Conservation (phyloP, 2,888 invertebrate genomes). For the Melanophora roralis region DNA sequence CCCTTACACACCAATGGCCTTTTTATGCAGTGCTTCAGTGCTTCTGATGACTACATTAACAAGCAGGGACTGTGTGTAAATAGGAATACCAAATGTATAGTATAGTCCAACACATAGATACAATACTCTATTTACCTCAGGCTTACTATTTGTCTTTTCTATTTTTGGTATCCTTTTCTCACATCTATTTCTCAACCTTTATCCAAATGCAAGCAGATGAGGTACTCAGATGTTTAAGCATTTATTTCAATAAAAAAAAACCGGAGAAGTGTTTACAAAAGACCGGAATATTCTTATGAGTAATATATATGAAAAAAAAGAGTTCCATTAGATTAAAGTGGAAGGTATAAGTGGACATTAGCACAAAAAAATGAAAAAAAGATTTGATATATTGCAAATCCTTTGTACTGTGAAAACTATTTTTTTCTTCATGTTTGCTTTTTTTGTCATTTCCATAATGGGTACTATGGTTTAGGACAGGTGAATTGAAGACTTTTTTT, state of each 20-base stretch:
- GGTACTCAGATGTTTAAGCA: constrained; percentile 21
- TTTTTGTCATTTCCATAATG: not conserved
- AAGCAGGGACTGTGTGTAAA: not conserved
- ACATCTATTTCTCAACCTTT: not conserved
- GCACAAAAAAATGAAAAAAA: not conserved
- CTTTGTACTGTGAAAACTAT: not conserved
- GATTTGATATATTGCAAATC: not conserved
- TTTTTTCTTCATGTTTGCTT: not conserved
- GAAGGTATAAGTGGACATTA: constrained; percentile 4
- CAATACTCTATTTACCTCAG: not conserved
- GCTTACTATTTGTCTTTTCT: not conserved
- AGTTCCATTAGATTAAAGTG: constrained; percentile 25
- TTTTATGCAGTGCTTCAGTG: not conserved
- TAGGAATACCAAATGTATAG: not conserved
- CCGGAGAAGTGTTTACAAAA: constrained; percentile 9
- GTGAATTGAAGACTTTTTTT: not conserved
- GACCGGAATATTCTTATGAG: not conserved
- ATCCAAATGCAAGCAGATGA: not conserved
- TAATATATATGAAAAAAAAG: not conserved
- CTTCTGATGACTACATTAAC: not conserved
- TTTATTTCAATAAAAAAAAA: not conserved
- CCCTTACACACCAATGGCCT: no score
- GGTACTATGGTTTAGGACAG: constrained; percentile 18
- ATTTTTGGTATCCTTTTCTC: not conserved
- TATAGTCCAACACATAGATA: not conserved